Percentiles rank a stretch among this genome's conserved stretches.
Evolutionary conservation across 2,113 vertebrate genomes (phyloP).

Genomic region (Coreoperca whiteheadi): DNA sequence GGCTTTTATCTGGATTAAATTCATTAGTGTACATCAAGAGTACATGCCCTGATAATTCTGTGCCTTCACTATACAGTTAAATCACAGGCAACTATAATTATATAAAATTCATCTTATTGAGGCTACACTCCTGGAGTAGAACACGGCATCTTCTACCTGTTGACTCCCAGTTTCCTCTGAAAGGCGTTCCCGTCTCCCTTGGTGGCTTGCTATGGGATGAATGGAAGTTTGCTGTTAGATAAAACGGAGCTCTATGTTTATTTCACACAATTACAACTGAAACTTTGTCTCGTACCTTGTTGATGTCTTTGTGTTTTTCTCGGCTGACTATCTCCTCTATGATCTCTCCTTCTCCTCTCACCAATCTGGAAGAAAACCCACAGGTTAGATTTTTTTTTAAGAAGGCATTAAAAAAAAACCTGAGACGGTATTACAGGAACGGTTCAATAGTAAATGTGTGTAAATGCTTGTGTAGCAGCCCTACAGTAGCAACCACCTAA

Average conservation of each 20-base stretch:
- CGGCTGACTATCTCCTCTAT: conserved; percentile 96
- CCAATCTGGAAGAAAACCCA: conserved; percentile 83
- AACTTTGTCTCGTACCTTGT: conserved; percentile 87
- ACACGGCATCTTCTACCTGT: conserved; percentile 62
- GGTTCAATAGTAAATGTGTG: background rate
- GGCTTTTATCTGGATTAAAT: conserved; percentile 13
- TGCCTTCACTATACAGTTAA: background rate
- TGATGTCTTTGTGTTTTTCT: conserved; percentile 94
- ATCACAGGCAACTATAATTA: conserved; percentile 1
- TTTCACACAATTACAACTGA: background rate
- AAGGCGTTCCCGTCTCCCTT: conserved; percentile 91
- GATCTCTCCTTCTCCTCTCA: conserved; percentile 96
- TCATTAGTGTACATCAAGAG: background rate
- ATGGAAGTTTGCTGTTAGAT: conserved; percentile 16
- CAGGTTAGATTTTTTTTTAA: background rate
- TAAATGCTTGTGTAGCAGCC: background rate
- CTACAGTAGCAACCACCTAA: background rate
- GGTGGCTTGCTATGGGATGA: conserved; percentile 88
- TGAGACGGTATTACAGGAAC: background rate
- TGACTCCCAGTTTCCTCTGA: conserved; percentile 88
- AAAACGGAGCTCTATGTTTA: background rate
- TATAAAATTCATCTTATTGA: conserved; percentile 6
- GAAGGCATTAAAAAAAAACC: background rate
- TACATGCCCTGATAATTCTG: background rate
- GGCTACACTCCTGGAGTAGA: background rate